Base-by-base conservation (phyloP, 2,797 vertebrate genomes). In the Oophaga sylvatica region DNA sequence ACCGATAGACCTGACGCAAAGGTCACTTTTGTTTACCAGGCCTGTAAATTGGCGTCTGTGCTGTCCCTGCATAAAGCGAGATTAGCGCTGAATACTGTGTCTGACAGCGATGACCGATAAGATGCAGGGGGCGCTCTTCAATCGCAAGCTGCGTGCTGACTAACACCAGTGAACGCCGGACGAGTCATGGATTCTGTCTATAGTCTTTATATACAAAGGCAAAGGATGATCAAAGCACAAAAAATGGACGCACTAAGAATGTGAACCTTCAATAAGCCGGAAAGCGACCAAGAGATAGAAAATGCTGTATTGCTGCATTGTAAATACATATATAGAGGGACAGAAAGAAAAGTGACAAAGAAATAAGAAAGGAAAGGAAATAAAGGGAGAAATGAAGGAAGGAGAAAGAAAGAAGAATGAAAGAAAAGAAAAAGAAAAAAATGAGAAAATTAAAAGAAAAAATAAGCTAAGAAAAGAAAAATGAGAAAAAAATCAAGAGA, bases 11-110 rank as follows among this genome's bases (percentile, higher is more conserved):
- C 22, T 10, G 22, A 67, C 62, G 16, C 0, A 82, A 82, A 82
- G 80, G 80, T 82, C 80, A 68, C 63, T 45, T 53, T 68, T 82
- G 80, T 82, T 82, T 56, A 68, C 16, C 63, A 68, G 3, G 15
- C 56, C 63, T 53, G 80, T 82, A 82, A 68, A 82, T 82, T 11
- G 53, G 20, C 53, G 63, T 82, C 26, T 81, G 41, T 68, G 45
- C n/a, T 45, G 60, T 56, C 56, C 45, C 63, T 68, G n/a, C 63
- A 68, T 29, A 29, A 53, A 82, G 80, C 7, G 16, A 68, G n/a
- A 68, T 82, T 82, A 82, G 9, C 80, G 11, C 45, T 82, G 63
- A 82, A 20, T 81, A 65, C 35, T 65, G 60, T 41, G 68, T 67
- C 63, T 56, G 57, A 17, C n/a, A 4, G 8, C 22, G 35, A 41